phyloP scores from a whole-genome alignment of 64 coral and sea anemone species.

The Stylophora pistillata region DNA sequence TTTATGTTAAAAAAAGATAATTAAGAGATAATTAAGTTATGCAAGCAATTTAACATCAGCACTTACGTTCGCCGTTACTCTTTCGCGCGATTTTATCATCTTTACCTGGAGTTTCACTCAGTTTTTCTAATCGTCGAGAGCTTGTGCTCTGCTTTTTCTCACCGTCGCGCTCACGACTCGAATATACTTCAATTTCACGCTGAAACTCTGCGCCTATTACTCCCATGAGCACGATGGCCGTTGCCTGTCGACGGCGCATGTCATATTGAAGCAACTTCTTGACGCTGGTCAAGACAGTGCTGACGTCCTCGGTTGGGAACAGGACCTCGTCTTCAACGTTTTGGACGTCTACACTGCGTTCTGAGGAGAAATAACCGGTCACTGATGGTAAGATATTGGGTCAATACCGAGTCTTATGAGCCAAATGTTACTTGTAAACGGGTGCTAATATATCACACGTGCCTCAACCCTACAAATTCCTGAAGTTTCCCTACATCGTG shows the following conservation, averaged over 20 bases:
- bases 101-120: constrained; percentile 47
- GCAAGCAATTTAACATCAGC: background rate
- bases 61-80: constrained; percentile 9
- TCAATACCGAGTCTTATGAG: too few species aligned
- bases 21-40: too few species aligned
- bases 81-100: constrained; percentile 9
- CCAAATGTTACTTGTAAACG: too few species aligned
- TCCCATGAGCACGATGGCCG: constrained; percentile 93
- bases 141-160: constrained; percentile 38
- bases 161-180: constrained; percentile 30
- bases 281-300: constrained; percentile 84
- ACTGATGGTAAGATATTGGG: too few species aligned
- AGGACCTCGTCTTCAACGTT: constrained; percentile 80
- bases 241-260: constrained; percentile 94
- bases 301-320: constrained; percentile 84
- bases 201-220: constrained; percentile 98
- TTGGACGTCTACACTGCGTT: constrained; percentile 28
- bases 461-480: too few species aligned
- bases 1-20: too few species aligned
- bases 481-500: too few species aligned
- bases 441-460: too few species aligned
- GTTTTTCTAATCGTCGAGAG: constrained; percentile 15
- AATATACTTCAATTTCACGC: constrained; percentile 80
- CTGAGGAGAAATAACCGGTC: background rate
- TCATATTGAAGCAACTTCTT: constrained; percentile 99